Conservation (phyloP, 1,140 invertebrate genomes). For the Brevipalpus yothersi region DNA sequence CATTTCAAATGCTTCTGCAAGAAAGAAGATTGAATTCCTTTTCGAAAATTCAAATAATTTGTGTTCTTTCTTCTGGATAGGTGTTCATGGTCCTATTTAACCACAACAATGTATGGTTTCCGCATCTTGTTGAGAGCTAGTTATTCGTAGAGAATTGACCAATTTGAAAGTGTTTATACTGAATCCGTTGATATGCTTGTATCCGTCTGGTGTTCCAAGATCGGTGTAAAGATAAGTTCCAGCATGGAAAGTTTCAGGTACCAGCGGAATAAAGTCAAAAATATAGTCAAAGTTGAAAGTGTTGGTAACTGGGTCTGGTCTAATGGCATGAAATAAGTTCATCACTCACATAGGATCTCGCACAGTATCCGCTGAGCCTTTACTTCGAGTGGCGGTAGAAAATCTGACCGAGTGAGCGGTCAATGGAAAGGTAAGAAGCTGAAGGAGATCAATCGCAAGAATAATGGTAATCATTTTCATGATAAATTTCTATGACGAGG, state of each 20-base stretch:
- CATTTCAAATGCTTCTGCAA: too few species aligned
- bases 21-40: too few species aligned
- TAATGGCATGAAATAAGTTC: constrained; percentile 75
- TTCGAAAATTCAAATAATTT: too few species aligned
- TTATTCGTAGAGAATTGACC: constrained; percentile 34
- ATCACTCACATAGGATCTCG: constrained; percentile 69
- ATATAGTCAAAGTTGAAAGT: constrained; percentile 77
- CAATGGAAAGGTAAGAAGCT: too few species aligned
- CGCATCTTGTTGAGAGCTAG: neutral
- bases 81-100: too few species aligned
- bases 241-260: constrained; percentile 70
- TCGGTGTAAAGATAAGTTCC: constrained; percentile 64
- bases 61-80: too few species aligned
- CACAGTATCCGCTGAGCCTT: too few species aligned
- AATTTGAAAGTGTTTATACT: constrained; percentile 86
- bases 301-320: constrained; percentile 77
- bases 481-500: too few species aligned
- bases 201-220: constrained; percentile 74
- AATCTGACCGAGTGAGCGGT: too few species aligned
- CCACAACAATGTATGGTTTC: constrained; percentile 13
- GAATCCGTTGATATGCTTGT: constrained; percentile 80
- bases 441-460: too few species aligned
- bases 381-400: too few species aligned
- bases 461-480: too few species aligned
- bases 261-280: constrained; percentile 76